These are phyloP conservation scores for Hapalemur alaotrensis DNA, from an alignment of 2,797 vertebrate genomes.

Conservation along the genomic window DNA sequence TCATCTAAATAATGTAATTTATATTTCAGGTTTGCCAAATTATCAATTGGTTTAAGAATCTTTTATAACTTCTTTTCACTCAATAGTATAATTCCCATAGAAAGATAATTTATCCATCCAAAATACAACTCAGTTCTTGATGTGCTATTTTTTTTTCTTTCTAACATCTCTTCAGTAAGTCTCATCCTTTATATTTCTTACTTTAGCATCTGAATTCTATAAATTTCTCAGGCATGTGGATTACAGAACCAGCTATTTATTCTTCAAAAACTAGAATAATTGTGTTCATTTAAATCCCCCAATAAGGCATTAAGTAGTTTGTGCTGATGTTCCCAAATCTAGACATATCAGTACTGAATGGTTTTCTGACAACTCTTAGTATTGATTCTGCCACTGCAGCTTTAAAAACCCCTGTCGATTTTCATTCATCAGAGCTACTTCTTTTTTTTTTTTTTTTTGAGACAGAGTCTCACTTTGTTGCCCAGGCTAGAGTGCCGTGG, in stretches of 20 bases:
- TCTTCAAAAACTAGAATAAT: conserved; percentile 7
- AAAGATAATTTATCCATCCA: background rate
- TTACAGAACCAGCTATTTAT: background rate
- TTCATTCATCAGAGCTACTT: background rate
- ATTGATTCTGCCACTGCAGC: background rate
- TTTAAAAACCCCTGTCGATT: background rate
- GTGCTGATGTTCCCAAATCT: conserved; percentile 21
- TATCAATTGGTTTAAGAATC: background rate
- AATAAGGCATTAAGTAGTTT: background rate
- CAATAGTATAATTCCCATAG: background rate
- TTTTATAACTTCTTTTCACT: background rate
- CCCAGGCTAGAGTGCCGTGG: no score
- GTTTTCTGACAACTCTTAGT: conserved; percentile 37
- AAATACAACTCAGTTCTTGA: background rate
- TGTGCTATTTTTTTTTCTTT: background rate
- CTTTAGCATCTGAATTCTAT: background rate
- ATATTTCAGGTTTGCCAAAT: background rate
- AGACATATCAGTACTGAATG: background rate
- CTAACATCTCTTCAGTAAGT: background rate
- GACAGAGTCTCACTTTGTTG: no score
- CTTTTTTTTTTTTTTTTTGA: background rate
- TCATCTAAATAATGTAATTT: background rate
- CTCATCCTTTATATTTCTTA: background rate
- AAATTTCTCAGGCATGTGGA: background rate
- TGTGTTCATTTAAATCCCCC: background rate